Evolutionary conservation across 2,888 invertebrate genomes (phyloP).

Genomic region (Orthonevra nobilis): DNA sequence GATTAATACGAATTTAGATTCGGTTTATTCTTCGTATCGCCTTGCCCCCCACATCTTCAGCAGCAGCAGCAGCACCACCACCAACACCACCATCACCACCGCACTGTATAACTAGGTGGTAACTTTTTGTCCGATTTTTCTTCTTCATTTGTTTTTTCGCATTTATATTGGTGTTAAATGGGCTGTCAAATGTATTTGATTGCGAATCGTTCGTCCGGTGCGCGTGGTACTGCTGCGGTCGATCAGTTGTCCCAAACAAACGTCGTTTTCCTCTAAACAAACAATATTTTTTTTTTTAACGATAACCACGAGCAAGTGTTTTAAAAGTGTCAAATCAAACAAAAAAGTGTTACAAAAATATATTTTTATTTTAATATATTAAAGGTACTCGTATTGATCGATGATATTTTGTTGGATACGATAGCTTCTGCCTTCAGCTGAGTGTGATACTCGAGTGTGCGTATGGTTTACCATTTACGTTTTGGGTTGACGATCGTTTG

Average conservation of each 20-base stretch:
- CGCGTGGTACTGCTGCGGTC: constrained; percentile 58
- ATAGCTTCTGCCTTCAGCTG: constrained; percentile 25
- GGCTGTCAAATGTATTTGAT: constrained; percentile 67
- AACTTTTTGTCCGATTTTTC: constrained; percentile 52
- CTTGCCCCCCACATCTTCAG: constrained; percentile 30
- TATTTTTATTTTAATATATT: no score
- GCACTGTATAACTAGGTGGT: constrained; percentile 39
- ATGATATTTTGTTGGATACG: constrained; percentile 17
- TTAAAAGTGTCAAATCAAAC: not conserved
- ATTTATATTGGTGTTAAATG: constrained; percentile 69
- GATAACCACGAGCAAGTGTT: no score
- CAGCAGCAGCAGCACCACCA: constrained; percentile 14
- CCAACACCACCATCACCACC: constrained; percentile 10
- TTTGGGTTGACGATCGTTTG: constrained; percentile 70
- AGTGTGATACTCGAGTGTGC: constrained; percentile 54
- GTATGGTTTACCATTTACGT: constrained; percentile 66
- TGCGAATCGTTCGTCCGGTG: constrained; percentile 66
- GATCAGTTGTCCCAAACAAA: constrained; percentile 20
- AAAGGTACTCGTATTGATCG: no score
- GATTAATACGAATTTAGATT: constrained; percentile 34
- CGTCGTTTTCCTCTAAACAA: constrained; percentile 11
- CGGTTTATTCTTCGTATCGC: constrained; percentile 20
- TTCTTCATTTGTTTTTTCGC: constrained; percentile 37
- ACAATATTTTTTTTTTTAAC: no score
- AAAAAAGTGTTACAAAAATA: not conserved